Evolutionary conservation across 2,113 vertebrate species (phyloP).

Genomic region (Tor tambroides): DNA sequence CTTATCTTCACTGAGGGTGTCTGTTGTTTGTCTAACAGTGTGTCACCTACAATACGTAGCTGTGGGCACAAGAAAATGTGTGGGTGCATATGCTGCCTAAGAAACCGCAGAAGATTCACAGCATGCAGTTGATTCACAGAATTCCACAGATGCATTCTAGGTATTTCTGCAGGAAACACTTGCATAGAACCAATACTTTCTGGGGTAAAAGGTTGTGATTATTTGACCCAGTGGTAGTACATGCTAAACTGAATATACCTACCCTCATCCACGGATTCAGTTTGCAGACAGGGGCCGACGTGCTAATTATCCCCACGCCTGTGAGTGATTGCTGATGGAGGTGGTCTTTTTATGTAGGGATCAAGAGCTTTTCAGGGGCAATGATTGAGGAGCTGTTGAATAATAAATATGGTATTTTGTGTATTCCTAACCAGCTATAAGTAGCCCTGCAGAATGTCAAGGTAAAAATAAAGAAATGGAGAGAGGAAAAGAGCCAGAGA

Average conservation of each 20-base stretch:
- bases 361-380: conserved; percentile 50
- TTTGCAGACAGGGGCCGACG: conserved; percentile 10
- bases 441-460: conserved; percentile 47
- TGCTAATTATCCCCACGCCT: conserved; percentile 45
- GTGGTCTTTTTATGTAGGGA: conserved; percentile 43
- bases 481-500: conserved; percentile 26
- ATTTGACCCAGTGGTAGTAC: background rate
- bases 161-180: background rate
- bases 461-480: conserved; percentile 13
- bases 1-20: background rate
- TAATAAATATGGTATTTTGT: conserved; percentile 58
- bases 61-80: conserved; percentile 5
- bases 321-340: conserved; percentile 51
- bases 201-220: background rate
- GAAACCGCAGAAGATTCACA: background rate
- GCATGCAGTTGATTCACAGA: background rate
- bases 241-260: conserved; percentile 5
- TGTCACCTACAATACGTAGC: conserved; percentile 10
- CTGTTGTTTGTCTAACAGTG: conserved; percentile 18
- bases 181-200: background rate
- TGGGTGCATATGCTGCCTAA: background rate
- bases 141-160: background rate
- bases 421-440: conserved; percentile 61
- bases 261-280: conserved; percentile 22
- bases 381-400: conserved; percentile 41